Conservation (phyloP, 2,113 vertebrate species). For the Heterotis niloticus region DNA sequence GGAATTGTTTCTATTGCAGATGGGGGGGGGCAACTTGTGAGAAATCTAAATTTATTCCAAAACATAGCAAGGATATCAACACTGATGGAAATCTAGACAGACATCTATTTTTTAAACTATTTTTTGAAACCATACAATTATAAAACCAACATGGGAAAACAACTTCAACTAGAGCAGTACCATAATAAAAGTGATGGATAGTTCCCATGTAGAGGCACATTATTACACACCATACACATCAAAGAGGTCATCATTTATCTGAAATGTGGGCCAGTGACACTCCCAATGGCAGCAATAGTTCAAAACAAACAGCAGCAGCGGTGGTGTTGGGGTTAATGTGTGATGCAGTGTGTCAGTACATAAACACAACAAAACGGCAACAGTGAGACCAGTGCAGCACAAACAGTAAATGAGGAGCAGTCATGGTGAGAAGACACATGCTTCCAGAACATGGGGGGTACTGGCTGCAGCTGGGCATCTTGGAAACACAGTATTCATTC, state of each 20-base stretch:
- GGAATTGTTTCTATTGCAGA: too few relatives aligned
- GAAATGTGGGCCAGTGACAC: background rate
- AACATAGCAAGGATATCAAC: too few relatives aligned
- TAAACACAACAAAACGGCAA: background rate
- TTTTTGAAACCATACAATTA: too few relatives aligned
- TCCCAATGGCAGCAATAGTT: background rate
- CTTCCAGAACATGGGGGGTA: conserved; percentile 19
- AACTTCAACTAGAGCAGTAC: too few relatives aligned
- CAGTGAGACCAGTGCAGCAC: conserved; percentile 4
- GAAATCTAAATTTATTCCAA: too few relatives aligned
- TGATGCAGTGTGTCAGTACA: background rate
- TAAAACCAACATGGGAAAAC: too few relatives aligned
- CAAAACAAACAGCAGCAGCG: background rate
- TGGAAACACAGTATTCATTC: conserved; percentile 23
- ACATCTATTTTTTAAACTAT: too few relatives aligned
- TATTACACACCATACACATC: background rate
- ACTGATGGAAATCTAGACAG: too few relatives aligned
- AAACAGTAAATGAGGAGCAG: conserved; percentile 25
- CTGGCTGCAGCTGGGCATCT: conserved; percentile 42
- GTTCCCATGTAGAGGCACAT: too few relatives aligned
- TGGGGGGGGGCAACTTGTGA: too few relatives aligned
- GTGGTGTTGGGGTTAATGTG: conserved; percentile 17
- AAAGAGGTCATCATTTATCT: too few relatives aligned
- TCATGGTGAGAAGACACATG: conserved; percentile 16
- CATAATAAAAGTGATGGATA: too few relatives aligned